Conservation (phyloP, 2,113 vertebrate species). For the Notothenia rossii region DNA sequence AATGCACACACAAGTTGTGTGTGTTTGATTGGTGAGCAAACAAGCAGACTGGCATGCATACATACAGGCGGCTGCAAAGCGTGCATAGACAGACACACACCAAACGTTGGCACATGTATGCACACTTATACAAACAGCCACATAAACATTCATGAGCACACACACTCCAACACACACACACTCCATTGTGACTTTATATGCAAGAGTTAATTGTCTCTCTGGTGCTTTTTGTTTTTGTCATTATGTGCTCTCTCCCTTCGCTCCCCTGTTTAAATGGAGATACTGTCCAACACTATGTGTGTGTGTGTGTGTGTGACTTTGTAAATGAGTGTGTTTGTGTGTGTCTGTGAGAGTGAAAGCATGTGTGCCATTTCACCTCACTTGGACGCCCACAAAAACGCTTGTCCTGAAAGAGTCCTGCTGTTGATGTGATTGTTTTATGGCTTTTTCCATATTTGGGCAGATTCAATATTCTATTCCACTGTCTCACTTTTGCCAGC, state of each 20-base stretch:
- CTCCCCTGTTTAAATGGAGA: constrained; percentile 73
- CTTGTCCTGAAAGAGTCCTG: constrained; percentile 75
- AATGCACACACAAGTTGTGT: constrained; percentile 59
- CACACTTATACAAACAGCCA: constrained; percentile 20
- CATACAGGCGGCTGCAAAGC: constrained; percentile 40
- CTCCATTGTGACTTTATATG: constrained; percentile 45
- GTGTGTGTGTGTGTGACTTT: constrained; percentile 53
- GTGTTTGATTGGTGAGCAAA: constrained; percentile 73
- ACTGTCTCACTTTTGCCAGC: constrained; percentile 56
- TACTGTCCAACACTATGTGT: constrained; percentile 55
- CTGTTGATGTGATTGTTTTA: constrained; percentile 79
- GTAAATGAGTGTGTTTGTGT: constrained; percentile 38
- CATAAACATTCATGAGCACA: constrained; percentile 24
- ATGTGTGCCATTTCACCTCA: constrained; percentile 71
- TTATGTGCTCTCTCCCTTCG: constrained; percentile 57
- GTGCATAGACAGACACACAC: constrained; percentile 20
- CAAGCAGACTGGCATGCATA: constrained; percentile 53
- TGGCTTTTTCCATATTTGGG: constrained; percentile 78
- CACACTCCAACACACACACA: constrained; percentile 22
- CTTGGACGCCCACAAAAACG: constrained; percentile 74
- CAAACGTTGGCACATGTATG: constrained; percentile 22
- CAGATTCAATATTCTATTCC: constrained; percentile 74
- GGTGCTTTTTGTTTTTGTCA: constrained; percentile 70
- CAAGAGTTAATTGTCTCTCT: constrained; percentile 76
- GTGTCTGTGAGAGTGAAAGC: constrained; percentile 20